Evolutionary conservation across 2,113 vertebrate species (phyloP).

Genomic region (Orientallactaga bullata): DNA sequence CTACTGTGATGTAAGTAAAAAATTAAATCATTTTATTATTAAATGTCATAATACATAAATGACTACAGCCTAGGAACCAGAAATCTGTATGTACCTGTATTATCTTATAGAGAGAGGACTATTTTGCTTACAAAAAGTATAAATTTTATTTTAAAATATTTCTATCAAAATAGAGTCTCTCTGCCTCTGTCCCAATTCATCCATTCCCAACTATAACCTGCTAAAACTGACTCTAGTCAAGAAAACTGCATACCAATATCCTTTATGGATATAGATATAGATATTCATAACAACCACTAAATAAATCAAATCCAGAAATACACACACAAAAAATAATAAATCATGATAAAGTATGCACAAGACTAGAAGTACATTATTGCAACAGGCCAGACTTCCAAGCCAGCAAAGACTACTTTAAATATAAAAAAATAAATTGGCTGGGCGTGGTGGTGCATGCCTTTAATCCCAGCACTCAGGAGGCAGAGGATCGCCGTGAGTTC

Average conservation of each 20-base stretch:
- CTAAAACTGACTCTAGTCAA: constrained; percentile 82
- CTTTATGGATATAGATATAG: too few relatives aligned
- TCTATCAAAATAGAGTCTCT: constrained; percentile 65
- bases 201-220: constrained; percentile 77
- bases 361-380: too few relatives aligned
- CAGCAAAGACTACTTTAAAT: constrained; percentile 83
- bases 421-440: too few relatives aligned
- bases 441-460: too few relatives aligned
- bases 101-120: constrained; percentile 24
- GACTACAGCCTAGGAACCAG: background rate
- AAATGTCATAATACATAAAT: background rate
- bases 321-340: too few relatives aligned
- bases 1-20: background rate
- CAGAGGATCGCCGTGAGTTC: too few relatives aligned
- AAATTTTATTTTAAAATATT: background rate
- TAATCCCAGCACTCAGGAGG: too few relatives aligned
- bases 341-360: too few relatives aligned
- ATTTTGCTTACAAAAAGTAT: constrained; percentile 26
- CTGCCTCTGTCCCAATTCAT: constrained; percentile 46
- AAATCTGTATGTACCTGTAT: constrained; percentile 6
- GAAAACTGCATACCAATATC: too few relatives aligned
- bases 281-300: too few relatives aligned
- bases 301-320: too few relatives aligned
- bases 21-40: constrained; percentile 18
- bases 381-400: constrained; percentile 74